Evolutionary conservation across 2,888 invertebrate species (phyloP).

Genomic region (Aphidoletes aphidimyza): DNA sequence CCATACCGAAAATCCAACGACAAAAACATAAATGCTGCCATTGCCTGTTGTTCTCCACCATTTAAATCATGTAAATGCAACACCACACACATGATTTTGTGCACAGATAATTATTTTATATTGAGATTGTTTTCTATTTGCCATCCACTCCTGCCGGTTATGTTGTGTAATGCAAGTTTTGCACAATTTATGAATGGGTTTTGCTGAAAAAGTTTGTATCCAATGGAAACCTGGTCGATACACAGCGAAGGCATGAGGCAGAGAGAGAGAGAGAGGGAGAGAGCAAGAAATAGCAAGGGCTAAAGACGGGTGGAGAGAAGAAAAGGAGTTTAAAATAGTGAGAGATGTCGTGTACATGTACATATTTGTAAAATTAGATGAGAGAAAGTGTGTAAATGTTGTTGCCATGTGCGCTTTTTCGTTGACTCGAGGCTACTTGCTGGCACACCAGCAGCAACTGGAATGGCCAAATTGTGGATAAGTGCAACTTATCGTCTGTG

Average conservation of each 20-base stretch:
- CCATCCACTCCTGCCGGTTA: background rate
- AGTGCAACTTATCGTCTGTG: slow-evolving; percentile 22
- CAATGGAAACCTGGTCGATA: background rate
- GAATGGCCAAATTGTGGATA: background rate
- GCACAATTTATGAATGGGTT: slow-evolving; percentile 31
- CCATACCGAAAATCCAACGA: background rate
- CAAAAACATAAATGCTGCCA: slow-evolving; percentile 9
- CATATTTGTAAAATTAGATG: slow-evolving; percentile 7
- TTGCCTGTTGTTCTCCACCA: background rate
- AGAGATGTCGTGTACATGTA: background rate
- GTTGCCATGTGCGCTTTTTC: background rate
- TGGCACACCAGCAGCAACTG: background rate
- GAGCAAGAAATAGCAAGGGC: too few relatives aligned
- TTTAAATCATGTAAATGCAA: slow-evolving; percentile 50
- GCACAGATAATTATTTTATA: slow-evolving; percentile 47
- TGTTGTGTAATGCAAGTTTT: background rate
- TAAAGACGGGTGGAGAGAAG: too few relatives aligned
- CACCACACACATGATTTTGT: slow-evolving; percentile 37
- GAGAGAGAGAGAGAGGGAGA: too few relatives aligned
- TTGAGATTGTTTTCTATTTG: slow-evolving; percentile 32
- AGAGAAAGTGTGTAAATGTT: background rate
- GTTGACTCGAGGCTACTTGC: background rate
- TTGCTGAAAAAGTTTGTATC: background rate
- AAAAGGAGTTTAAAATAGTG: background rate
- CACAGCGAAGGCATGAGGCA: too few relatives aligned